phyloP scores from a whole-genome alignment of 2,113 vertebrate species.

The Catharus fuscescens region DNA sequence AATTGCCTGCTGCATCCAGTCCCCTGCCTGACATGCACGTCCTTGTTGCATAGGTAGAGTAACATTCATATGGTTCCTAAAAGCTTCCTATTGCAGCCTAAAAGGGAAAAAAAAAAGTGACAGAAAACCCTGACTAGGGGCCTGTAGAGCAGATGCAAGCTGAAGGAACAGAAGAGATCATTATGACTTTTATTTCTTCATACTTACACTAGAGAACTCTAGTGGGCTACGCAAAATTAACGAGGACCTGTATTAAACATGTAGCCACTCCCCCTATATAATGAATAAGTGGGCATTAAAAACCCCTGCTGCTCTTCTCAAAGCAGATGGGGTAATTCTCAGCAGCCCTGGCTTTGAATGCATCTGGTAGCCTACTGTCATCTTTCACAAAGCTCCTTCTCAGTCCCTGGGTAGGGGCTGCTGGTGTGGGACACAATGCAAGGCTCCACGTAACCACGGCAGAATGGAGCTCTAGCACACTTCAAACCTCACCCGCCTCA shows the following conservation, averaged over 20 bases:
- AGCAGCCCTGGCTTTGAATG: background rate
- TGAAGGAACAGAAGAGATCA: background rate
- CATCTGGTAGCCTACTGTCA: slow-evolving; percentile 23
- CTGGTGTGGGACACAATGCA: background rate
- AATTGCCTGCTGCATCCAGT: background rate
- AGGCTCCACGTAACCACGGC: accelerated
- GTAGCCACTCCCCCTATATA: background rate
- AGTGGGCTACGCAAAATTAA: background rate
- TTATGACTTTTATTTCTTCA: background rate
- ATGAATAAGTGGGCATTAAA: background rate
- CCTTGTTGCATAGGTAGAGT: background rate
- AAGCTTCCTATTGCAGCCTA: background rate
- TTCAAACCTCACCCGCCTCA: background rate
- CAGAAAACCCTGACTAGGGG: background rate
- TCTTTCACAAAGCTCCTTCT: slow-evolving; percentile 22
- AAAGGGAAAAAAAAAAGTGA: background rate
- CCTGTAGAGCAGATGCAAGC: background rate
- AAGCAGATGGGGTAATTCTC: slow-evolving; percentile 13
- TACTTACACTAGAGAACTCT: background rate
- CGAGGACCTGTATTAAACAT: background rate
- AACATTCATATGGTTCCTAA: background rate
- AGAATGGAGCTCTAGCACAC: background rate
- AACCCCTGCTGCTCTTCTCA: background rate
- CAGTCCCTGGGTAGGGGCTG: background rate
- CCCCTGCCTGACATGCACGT: background rate